Conservation (phyloP, 2,797 vertebrate species). For the Hozukius guyotensis region DNA sequence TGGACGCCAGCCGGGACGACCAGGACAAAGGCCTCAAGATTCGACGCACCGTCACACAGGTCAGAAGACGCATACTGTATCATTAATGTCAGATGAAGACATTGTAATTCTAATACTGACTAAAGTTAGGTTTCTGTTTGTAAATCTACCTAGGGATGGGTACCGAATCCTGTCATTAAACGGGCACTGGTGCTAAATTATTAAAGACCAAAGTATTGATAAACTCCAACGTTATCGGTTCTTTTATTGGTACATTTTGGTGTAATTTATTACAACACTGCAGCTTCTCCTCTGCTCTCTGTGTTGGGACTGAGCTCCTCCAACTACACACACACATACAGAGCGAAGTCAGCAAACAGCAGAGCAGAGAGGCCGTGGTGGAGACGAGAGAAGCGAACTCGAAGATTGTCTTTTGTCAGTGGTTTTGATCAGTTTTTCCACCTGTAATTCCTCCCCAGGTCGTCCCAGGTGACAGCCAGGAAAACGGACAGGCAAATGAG, state of each 20-base stretch:
- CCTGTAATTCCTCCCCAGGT: slow-evolving; percentile 72
- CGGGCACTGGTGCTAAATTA: too few relatives aligned
- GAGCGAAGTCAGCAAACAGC: too few relatives aligned
- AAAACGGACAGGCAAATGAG: slow-evolving; percentile 87
- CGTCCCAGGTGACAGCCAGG: slow-evolving; percentile 86
- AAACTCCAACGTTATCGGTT: too few relatives aligned
- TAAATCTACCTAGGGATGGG: background rate
- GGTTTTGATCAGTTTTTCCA: background rate
- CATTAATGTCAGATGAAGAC: background rate
- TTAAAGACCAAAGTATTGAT: too few relatives aligned
- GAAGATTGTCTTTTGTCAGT: background rate
- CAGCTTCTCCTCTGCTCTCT: too few relatives aligned
- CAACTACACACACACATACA: too few relatives aligned
- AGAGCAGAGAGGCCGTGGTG: too few relatives aligned
- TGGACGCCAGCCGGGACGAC: slow-evolving; percentile 73
- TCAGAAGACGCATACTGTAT: slow-evolving; percentile 14
- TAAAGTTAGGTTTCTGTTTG: background rate
- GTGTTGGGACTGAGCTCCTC: too few relatives aligned
- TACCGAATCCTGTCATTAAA: too few relatives aligned
- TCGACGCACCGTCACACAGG: slow-evolving; percentile 93
- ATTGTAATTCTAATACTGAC: background rate
- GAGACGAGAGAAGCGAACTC: too few relatives aligned
- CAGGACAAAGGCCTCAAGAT: slow-evolving; percentile 91
- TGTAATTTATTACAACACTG: too few relatives aligned
- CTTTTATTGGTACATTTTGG: too few relatives aligned